Conservation (phyloP, 2,888 invertebrate species). For the Cataglyphis rosenhaueri region DNA sequence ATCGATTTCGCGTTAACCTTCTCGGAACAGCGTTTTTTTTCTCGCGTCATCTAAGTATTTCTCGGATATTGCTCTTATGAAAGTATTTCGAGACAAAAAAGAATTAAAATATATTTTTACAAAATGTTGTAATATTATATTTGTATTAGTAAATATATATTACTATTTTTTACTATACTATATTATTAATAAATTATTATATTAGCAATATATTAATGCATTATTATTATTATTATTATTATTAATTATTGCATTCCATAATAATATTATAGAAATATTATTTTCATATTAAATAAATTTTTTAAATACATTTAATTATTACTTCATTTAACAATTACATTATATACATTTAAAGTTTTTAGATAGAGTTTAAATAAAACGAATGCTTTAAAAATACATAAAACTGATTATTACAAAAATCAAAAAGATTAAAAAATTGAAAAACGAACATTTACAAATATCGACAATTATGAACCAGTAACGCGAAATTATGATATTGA, state of each 20-base stretch:
- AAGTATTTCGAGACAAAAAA: neutral
- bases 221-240: neutral
- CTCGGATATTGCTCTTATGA: neutral
- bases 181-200: neutral
- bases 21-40: neutral
- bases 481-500: neutral
- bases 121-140: neutral
- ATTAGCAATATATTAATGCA: neutral
- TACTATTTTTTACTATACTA: neutral
- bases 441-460: neutral
- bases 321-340: slow-evolving; percentile 4
- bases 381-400: neutral
- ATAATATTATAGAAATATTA: neutral
- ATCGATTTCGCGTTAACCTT: slow-evolving; percentile 43
- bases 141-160: neutral
- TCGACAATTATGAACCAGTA: neutral
- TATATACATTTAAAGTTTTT: neutral
- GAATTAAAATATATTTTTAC: neutral
- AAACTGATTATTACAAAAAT: neutral
- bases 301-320: neutral
- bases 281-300: neutral
- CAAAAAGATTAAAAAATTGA: neutral
- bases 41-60: neutral
- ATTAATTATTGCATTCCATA: no score
- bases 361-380: neutral